A percentile compares a stretch with the other conserved stretches of the same genome.
Conservation (phyloP, 53 echinoderm and acorn worm genomes). For the Echinarachnius parma region DNA sequence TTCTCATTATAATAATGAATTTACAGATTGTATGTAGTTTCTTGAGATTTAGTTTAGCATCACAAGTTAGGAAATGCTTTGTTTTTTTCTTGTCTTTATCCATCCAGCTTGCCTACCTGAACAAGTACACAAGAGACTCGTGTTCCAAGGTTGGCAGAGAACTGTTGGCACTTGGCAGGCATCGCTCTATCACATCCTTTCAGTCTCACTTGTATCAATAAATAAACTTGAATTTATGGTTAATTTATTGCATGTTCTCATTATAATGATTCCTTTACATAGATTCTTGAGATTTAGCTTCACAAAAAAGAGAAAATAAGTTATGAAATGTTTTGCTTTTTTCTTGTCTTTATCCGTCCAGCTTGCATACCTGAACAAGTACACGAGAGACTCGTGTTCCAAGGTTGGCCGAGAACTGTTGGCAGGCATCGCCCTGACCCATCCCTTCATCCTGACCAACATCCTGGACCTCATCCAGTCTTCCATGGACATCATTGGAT, state of each 20-base stretch:
- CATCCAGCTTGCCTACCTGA: conserved; percentile 71
- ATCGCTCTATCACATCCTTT: conserved; percentile 86
- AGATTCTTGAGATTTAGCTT: too few species aligned
- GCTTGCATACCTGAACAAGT: conserved; percentile 77
- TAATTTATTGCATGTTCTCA: too few species aligned
- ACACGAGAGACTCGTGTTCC: conserved; percentile 78
- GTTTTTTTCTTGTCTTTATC: too few species aligned
- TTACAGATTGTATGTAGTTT: too few species aligned
- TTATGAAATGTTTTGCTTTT: background rate
- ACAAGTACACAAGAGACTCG: conserved; percentile 1
- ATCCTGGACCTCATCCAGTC: conserved; percentile 35
- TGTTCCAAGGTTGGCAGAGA: conserved; percentile 43
- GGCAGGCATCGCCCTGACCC: conserved; percentile 69
- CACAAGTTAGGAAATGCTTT: too few species aligned
- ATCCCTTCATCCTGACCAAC: conserved; percentile 89
- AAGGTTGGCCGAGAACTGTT: conserved; percentile 91
- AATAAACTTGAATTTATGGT: too few species aligned
- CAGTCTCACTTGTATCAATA: too few species aligned
- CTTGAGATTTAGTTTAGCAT: too few species aligned
- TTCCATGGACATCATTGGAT: conserved; percentile 21
- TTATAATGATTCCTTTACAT: too few species aligned
- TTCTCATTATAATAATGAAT: too few species aligned
- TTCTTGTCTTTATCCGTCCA: background rate
- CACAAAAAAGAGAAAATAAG: too few species aligned
- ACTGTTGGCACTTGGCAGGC: conserved; percentile 64